Base-by-base conservation (phyloP, 2,888 invertebrate genomes). In the Aphrophora alni region DNA sequence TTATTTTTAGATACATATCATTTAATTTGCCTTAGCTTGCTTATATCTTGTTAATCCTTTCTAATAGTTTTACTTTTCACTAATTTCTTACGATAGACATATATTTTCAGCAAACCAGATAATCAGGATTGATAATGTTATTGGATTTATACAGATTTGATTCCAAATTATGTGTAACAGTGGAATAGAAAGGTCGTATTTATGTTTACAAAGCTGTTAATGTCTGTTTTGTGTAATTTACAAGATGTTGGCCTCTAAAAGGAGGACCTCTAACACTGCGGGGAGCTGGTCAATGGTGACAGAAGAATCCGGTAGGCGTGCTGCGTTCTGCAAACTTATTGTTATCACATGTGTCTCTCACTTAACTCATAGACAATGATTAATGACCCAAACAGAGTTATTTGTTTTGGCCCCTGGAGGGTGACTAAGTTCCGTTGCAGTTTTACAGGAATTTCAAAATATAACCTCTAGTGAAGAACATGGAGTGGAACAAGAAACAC, bases 221-320 rank as follows among this genome's bases (percentile, higher is more conserved):
- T 21, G 59, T 59, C 59, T 59, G 59, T 59, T 59, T 59, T 59
- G 21, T 59, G 59, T 59, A 59, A 21, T 59, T 59, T 59, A 59
- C 59, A 59, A 59, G 59, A 59, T 59, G 33, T 59, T 59, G 12
- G 21, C 12, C 12, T 44, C 44, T 14, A 44, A 17, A 44, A 14
- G 44, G 3, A 14, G 10, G 44, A 59, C 21, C 59, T 3, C 5
- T 14, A 21, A 59, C 59, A 21, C 59, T 59, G 12, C 59, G 21
- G 59, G 59, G 59, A 21, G 59, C 59, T 59, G 59, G 59, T 59
- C 59, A 59, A n/a, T 21, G 59, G 59, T 59, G 59, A 59, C 59
- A 59, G 59, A 59, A 59, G 59, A 59, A 59, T 59, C 59, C 59
- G 59, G 59, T n/a, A 59, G 59, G 21, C n/a, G n/a, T 21, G 59